phyloP scores from a whole-genome alignment of 2,113 vertebrate species.

The Tamias sibiricus region DNA sequence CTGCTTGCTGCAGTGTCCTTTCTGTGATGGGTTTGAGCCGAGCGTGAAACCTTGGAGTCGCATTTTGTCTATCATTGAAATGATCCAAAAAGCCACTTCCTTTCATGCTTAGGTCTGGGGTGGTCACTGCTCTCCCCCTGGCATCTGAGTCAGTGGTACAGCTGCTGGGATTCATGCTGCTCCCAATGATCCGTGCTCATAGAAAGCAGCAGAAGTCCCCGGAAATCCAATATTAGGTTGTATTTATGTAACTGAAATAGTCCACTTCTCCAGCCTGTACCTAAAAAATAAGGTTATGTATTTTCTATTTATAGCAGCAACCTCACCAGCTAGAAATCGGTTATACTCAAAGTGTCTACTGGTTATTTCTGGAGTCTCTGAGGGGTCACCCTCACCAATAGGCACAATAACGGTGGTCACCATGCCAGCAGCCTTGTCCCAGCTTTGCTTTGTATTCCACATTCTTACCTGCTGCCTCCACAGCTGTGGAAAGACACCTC shows the following conservation, averaged over 20 bases:
- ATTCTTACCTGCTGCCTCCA: not conserved
- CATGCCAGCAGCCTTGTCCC: accelerated
- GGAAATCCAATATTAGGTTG: not conserved
- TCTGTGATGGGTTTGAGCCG: not conserved
- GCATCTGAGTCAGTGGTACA: not conserved
- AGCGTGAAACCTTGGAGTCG: not conserved
- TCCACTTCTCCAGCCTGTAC: not conserved
- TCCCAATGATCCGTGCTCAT: not conserved
- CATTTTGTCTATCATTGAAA: not conserved
- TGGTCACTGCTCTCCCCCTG: accelerated
- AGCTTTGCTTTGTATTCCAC: not conserved
- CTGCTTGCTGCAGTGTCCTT: not conserved
- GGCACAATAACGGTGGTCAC: not conserved
- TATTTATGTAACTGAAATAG: not conserved
- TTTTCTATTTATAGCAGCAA: not conserved
- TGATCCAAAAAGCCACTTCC: not conserved
- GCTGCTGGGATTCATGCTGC: not conserved
- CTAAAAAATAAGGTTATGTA: not conserved
- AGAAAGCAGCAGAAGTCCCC: not conserved
- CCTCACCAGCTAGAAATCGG: not conserved
- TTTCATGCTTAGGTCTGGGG: not conserved
- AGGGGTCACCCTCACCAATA: not conserved
- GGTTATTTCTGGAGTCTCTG: not conserved
- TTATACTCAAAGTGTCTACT: not conserved
- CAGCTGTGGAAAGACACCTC: not conserved